phyloP scores from a whole-genome alignment of 2,888 invertebrate genomes.

The Aphodius sticticus region DNA sequence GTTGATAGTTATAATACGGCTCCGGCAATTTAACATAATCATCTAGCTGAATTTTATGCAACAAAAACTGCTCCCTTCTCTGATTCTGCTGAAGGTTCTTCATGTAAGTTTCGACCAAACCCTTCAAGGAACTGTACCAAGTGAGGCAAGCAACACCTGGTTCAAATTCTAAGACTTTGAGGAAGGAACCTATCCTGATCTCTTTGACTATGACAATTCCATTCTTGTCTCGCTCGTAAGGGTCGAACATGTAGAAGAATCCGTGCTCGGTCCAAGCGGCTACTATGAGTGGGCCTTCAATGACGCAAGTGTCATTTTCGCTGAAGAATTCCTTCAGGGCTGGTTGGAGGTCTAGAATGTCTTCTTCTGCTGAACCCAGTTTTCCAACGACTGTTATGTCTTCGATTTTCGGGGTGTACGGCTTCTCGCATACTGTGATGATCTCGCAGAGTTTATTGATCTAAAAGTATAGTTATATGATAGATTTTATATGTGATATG shows the following conservation, averaged over 20 bases:
- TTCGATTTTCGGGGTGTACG: constrained; percentile 51
- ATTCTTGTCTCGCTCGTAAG: constrained; percentile 56
- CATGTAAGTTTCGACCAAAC: constrained; percentile 56
- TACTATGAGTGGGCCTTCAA: constrained; percentile 57
- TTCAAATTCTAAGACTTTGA: constrained; percentile 44
- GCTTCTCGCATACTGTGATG: constrained; percentile 48
- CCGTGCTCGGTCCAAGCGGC: constrained; percentile 60
- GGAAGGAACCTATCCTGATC: constrained; percentile 44
- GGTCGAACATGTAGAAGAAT: constrained; percentile 60
- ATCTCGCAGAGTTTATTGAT: constrained; percentile 40
- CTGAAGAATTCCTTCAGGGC: constrained; percentile 56
- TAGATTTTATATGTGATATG: too few species aligned
- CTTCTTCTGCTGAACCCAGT: constrained; percentile 50
- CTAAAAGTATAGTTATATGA: background rate
- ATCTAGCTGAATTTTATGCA: constrained; percentile 54
- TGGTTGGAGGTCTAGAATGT: constrained; percentile 53
- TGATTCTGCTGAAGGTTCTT: constrained; percentile 52
- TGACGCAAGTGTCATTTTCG: constrained; percentile 54
- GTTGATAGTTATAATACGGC: constrained; percentile 56
- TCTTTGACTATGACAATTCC: constrained; percentile 47
- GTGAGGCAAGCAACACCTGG: constrained; percentile 57
- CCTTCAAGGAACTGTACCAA: constrained; percentile 54
- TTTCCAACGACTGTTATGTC: constrained; percentile 55
- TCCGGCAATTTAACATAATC: constrained; percentile 52
- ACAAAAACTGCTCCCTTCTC: constrained; percentile 51